These are phyloP conservation scores for Salvelinus fontinalis DNA, from an alignment of 2,113 vertebrate species.

Conservation along the genomic window DNA sequence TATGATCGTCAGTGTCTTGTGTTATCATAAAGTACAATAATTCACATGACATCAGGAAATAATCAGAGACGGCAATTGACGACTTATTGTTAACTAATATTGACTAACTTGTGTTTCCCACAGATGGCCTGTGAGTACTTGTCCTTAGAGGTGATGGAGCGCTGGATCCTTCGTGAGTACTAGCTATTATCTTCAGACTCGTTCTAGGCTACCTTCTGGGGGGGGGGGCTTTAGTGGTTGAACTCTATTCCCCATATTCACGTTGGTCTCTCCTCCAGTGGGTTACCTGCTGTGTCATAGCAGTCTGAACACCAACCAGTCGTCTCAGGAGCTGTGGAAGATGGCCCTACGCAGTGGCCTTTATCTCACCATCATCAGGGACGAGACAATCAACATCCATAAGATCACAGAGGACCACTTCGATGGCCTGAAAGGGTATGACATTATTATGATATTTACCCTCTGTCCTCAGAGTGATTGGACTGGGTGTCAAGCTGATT, in stretches of 20 bases:
- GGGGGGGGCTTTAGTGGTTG: not conserved
- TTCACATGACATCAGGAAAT: not conserved
- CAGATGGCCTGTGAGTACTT: constrained; percentile 92
- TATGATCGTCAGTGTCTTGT: not conserved
- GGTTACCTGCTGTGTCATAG: constrained; percentile 90
- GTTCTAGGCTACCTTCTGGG: not conserved
- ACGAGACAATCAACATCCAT: constrained; percentile 85
- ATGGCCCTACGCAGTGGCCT: constrained; percentile 84
- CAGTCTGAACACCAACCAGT: constrained; percentile 76
- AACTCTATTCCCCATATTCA: too few relatives aligned
- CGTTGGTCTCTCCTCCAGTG: constrained; percentile 65
- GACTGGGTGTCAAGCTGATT: too few relatives aligned
- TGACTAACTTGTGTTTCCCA: not conserved
- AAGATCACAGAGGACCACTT: constrained; percentile 87
- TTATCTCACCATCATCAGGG: constrained; percentile 83
- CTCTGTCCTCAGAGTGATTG: too few relatives aligned
- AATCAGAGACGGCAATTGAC: not conserved
- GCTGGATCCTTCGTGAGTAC: constrained; percentile 91
- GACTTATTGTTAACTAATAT: not conserved
- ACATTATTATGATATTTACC: not conserved
- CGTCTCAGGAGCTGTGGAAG: constrained; percentile 87
- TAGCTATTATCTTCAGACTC: not conserved
- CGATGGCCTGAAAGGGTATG: constrained; percentile 83
- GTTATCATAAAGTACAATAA: not conserved
- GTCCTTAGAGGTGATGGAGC: constrained; percentile 89